Evolutionary conservation across 2,113 vertebrate genomes (phyloP).

Genomic region (Corythornis vintsioides): DNA sequence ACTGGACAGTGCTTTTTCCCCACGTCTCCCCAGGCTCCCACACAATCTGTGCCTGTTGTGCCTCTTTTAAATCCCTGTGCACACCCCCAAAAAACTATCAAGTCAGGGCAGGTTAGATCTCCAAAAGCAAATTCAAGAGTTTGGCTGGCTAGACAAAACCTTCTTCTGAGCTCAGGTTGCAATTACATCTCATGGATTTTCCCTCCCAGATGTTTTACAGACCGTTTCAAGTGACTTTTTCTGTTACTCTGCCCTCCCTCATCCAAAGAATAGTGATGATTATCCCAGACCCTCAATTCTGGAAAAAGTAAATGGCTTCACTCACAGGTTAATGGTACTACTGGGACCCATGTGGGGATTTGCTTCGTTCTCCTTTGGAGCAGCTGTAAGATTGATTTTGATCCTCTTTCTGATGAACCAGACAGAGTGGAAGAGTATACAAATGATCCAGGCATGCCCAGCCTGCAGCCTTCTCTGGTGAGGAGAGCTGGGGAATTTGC

Average conservation of each 20-base stretch:
- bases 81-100: not conserved
- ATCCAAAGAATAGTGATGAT: not conserved
- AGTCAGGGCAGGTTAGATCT: not conserved
- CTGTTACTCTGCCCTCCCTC: not conserved
- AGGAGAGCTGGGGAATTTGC: not conserved
- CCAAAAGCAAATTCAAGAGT: not conserved
- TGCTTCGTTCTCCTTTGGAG: not conserved
- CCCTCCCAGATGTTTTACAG: not conserved
- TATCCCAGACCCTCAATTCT: not conserved
- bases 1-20: not conserved
- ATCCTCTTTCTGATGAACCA: not conserved
- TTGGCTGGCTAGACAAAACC: not conserved
- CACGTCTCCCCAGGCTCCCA: not conserved
- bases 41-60: not conserved
- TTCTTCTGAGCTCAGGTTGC: not conserved
- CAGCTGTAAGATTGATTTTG: not conserved
- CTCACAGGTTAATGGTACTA: rapidly evolving
- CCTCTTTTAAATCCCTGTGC: not conserved
- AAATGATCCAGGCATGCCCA: not conserved
- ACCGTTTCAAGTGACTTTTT: not conserved
- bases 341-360: not conserved
- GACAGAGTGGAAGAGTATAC: not conserved
- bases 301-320: not conserved
- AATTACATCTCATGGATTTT: not conserved
- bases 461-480: rapidly evolving